These are phyloP conservation scores for mouse (Mus musculus) DNA, from an alignment of 2,113 vertebrate species.

Conservation along the genomic window DNA sequence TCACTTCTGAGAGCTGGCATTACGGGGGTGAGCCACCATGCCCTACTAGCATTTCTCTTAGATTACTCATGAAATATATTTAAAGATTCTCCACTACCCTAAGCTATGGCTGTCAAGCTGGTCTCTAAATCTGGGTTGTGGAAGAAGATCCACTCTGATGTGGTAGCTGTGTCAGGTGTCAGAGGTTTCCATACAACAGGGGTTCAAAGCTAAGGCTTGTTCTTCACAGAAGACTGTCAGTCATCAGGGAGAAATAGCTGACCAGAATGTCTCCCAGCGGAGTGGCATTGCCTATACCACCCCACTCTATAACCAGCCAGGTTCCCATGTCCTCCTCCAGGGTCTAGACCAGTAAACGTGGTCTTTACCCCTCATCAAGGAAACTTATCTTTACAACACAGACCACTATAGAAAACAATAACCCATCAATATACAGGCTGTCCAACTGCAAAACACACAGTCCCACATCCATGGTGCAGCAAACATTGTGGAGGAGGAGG, in stretches of 20 bases:
- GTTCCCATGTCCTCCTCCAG: too few relatives aligned
- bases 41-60: background rate
- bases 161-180: background rate
- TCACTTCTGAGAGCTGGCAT: background rate
- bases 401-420: background rate
- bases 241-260: background rate
- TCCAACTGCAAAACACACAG: background rate
- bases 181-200: background rate
- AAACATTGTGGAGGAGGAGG: background rate
- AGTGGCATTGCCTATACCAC: background rate
- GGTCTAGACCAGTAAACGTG: background rate
- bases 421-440: background rate
- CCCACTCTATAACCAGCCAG: accelerated
- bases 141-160: background rate
- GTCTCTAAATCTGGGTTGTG: background rate
- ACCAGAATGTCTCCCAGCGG: background rate
- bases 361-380: background rate
- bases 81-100: background rate
- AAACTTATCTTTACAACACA: background rate
- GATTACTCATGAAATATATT: background rate
- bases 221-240: background rate
- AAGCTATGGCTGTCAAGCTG: background rate
- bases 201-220: background rate
- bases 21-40: background rate
- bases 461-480: too few relatives aligned